Percentiles rank a stretch among this genome's conserved stretches.
phyloP scores from a whole-genome alignment of 2,797 vertebrate species.

The Megaceryle alcyon region DNA sequence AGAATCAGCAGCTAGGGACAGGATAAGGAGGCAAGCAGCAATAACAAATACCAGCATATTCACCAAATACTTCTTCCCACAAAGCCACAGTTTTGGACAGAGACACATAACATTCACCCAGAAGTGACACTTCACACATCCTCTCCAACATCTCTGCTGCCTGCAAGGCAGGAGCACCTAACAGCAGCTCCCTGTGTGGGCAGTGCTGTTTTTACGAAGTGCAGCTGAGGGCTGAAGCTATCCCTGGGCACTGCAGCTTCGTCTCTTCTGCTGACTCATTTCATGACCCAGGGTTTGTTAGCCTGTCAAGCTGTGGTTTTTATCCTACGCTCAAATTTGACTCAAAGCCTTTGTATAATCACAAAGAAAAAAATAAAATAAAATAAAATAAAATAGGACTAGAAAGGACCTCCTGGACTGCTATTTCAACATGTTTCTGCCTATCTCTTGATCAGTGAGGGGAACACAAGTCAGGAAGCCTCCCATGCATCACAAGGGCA shows the following conservation, averaged over 20 bases:
- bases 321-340: neutral
- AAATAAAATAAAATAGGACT: neutral
- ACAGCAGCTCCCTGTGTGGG: slow-evolving; percentile 4
- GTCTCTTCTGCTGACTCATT: slow-evolving; percentile 11
- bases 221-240: neutral
- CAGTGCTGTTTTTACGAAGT: neutral
- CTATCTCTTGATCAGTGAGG: fast-evolving
- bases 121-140: neutral
- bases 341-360: neutral
- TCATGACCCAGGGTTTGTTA: neutral
- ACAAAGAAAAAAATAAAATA: neutral
- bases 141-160: neutral
- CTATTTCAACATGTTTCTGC: neutral
- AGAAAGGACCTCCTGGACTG: neutral
- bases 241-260: neutral
- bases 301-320: neutral
- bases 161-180: neutral
- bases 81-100: neutral
- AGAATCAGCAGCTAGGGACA: neutral
- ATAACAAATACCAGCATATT: neutral
- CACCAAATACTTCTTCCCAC: neutral
- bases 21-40: neutral
- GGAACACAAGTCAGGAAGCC: neutral
- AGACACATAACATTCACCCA: neutral
- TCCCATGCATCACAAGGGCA: fast-evolving